Percentiles rank a stretch among this genome's conserved stretches.
Evolutionary conservation across 2,797 vertebrate genomes (phyloP).

Genomic region (Falco peregrinus): DNA sequence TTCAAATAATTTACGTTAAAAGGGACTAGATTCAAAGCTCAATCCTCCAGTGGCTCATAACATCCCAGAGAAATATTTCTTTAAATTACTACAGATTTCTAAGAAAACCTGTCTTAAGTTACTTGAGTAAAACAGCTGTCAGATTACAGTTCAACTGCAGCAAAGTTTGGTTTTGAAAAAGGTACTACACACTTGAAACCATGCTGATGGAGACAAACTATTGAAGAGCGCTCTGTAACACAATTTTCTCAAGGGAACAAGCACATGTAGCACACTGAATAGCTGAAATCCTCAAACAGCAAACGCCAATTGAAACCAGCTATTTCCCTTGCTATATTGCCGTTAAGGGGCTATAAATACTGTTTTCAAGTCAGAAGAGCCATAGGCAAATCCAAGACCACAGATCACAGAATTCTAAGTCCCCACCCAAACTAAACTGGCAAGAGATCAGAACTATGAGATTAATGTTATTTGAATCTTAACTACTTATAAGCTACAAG

Average conservation of each 20-base stretch:
- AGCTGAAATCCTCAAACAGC: background rate
- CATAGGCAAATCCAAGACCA: background rate
- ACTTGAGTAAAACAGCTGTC: background rate
- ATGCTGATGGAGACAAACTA: background rate
- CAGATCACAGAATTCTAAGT: background rate
- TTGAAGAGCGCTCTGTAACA: background rate
- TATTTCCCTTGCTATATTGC: background rate
- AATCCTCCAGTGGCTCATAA: background rate
- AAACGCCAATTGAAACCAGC: background rate
- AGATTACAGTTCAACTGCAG: background rate
- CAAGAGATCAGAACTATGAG: background rate
- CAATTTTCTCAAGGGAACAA: background rate
- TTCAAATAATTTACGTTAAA: background rate
- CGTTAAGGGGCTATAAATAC: background rate
- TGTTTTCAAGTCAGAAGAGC: background rate
- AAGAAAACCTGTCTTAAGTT: background rate
- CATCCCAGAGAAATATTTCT: background rate
- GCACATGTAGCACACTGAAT: background rate
- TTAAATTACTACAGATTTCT: background rate
- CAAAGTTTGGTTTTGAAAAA: background rate
- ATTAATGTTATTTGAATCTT: background rate
- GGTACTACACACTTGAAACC: background rate
- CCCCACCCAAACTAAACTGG: background rate
- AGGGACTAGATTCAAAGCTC: background rate
- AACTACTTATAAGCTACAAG: background rate